Conservation (phyloP, 1,140 invertebrate species). For the Agrilus planipennis region DNA sequence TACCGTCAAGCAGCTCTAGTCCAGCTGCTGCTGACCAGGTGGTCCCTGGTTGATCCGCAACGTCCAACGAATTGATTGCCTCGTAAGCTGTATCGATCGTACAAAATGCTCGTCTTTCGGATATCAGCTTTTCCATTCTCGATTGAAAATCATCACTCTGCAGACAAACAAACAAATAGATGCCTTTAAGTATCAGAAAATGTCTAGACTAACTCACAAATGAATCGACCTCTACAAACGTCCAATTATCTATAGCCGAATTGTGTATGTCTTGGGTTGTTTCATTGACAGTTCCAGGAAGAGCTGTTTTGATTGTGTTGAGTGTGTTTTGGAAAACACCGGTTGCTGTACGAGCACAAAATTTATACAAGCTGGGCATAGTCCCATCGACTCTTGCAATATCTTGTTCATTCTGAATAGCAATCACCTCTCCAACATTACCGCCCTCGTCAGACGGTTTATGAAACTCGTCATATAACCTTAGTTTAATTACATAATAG, state of each 20-base stretch:
- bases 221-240: constrained; percentile 6
- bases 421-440: constrained; percentile 3
- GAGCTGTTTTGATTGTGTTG: constrained; percentile 31
- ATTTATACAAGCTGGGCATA: constrained; percentile 30
- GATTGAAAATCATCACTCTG: constrained; percentile 18
- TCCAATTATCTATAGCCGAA: constrained; percentile 15
- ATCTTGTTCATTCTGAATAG: constrained; percentile 5
- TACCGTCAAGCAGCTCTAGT: constrained; percentile 7
- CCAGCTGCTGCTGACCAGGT: constrained; percentile 7
- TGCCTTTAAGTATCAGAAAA: neutral
- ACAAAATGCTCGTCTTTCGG: constrained; percentile 30
- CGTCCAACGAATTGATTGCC: constrained; percentile 28
- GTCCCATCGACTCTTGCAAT: constrained; percentile 23
- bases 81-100: constrained; percentile 30
- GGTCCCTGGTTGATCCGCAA: constrained; percentile 11
- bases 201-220: neutral
- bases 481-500: neutral
- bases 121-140: constrained; percentile 24
- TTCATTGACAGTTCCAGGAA: constrained; percentile 22
- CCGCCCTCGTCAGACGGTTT: too few species aligned
- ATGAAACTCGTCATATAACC: too few species aligned
- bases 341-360: constrained; percentile 30
- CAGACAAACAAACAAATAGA: constrained; percentile 5
- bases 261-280: neutral
- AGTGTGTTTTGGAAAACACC: constrained; percentile 31